phyloP scores from a whole-genome alignment of 2,113 vertebrate genomes.

The Columba janthina region DNA sequence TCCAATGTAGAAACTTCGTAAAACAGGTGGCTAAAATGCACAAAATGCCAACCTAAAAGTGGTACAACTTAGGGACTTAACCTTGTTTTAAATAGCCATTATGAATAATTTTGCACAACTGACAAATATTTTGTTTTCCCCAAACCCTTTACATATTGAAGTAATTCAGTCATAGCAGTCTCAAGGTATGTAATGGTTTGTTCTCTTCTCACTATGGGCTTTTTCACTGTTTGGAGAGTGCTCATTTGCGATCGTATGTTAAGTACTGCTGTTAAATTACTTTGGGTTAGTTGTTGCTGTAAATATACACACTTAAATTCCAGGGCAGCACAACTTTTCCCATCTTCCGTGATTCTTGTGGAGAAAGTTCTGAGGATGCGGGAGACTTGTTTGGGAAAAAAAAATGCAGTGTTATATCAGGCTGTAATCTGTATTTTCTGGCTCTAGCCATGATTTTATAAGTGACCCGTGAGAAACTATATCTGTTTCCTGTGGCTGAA shows the following conservation, averaged over 20 bases:
- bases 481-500: neutral
- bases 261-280: neutral
- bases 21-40: slow-evolving; percentile 4
- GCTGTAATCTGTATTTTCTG: neutral
- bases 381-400: neutral
- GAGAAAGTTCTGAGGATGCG: neutral
- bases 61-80: neutral
- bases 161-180: neutral
- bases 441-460: neutral
- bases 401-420: neutral
- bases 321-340: neutral
- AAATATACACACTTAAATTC: neutral
- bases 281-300: neutral
- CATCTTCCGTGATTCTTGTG: neutral
- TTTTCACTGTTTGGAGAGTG: neutral
- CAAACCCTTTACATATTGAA: neutral
- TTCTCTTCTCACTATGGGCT: neutral
- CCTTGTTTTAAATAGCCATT: neutral
- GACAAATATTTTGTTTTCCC: neutral
- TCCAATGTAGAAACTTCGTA: neutral
- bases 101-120: neutral
- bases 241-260: neutral
- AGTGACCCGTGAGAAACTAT: neutral
- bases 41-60: neutral
- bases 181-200: neutral